Evolutionary conservation across 2,113 vertebrate species (phyloP).

Genomic region (Symphodus melops): DNA sequence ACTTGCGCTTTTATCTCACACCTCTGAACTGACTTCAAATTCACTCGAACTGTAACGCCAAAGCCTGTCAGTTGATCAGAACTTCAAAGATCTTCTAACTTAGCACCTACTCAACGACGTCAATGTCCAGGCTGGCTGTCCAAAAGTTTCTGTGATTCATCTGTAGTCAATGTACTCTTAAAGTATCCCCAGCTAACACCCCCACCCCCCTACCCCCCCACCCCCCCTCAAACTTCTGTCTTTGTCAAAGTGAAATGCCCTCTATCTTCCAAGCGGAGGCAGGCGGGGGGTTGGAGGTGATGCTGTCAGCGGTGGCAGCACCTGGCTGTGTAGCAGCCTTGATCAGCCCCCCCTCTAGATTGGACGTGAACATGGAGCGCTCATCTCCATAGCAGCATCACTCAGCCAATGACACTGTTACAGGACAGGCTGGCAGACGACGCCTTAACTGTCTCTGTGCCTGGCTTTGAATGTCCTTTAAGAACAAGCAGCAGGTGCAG

Average conservation of each 20-base stretch:
- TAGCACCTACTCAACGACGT: constrained; percentile 6
- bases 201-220: not conserved
- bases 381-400: constrained; percentile 39
- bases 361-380: constrained; percentile 66
- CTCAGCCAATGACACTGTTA: constrained; percentile 69
- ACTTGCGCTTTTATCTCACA: not conserved
- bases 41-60: not conserved
- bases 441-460: constrained; percentile 56
- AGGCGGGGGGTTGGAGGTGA: constrained; percentile 44
- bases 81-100: constrained; percentile 55
- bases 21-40: constrained; percentile 1
- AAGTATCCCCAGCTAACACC: constrained; percentile 17
- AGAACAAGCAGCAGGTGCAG: constrained; percentile 64
- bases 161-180: constrained; percentile 53
- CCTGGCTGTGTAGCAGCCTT: constrained; percentile 67
- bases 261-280: constrained; percentile 42
- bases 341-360: constrained; percentile 79
- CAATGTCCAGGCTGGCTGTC: constrained; percentile 63
- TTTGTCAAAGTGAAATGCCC: constrained; percentile 61
- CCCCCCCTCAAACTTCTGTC: constrained; percentile 40
- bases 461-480: constrained; percentile 68
- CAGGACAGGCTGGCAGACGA: constrained; percentile 74
- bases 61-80: constrained; percentile 28
- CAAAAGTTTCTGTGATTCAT: constrained; percentile 66
- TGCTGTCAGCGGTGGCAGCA: constrained; percentile 78